Evolutionary conservation across 2,888 invertebrate species (phyloP).

Genomic region (Diploptera punctata): DNA sequence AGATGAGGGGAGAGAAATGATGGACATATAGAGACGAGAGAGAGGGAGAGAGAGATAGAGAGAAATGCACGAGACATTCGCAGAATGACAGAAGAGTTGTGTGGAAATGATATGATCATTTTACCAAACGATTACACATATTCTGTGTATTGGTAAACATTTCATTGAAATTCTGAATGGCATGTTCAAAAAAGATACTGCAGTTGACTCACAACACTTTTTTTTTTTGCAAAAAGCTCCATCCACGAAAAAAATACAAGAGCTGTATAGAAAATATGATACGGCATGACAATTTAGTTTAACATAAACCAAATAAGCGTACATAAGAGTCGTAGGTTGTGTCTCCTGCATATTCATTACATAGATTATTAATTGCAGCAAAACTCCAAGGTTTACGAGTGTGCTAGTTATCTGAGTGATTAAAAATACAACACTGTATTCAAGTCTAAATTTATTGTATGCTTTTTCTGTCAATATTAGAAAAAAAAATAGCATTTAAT

Average conservation of each 20-base stretch:
- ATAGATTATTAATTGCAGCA: no score
- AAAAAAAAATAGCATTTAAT: no score
- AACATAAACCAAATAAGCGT: no score
- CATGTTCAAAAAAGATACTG: slow-evolving; percentile 17
- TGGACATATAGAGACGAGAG: slow-evolving; percentile 14
- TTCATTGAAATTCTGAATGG: slow-evolving; percentile 27
- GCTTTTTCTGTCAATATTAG: no score
- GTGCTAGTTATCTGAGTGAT: no score
- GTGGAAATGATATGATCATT: slow-evolving; percentile 29
- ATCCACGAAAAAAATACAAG: background rate
- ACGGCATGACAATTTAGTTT: background rate
- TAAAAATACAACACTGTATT: no score
- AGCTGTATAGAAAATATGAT: background rate
- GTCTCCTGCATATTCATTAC: no score
- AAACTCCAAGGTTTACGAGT: no score
- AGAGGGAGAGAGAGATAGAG: background rate
- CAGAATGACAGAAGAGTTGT: slow-evolving; percentile 27
- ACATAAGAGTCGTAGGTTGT: no score
- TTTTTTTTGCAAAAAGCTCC: background rate
- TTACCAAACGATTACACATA: slow-evolving; percentile 21
- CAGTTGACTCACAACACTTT: slow-evolving; percentile 14
- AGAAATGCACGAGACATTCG: slow-evolving; percentile 19
- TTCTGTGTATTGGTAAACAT: slow-evolving; percentile 16
- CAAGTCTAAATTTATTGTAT: no score
- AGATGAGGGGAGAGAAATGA: slow-evolving; percentile 13